These are phyloP conservation scores for Podargus strigoides DNA, from an alignment of 2,797 vertebrate species.

Conservation along the genomic window DNA sequence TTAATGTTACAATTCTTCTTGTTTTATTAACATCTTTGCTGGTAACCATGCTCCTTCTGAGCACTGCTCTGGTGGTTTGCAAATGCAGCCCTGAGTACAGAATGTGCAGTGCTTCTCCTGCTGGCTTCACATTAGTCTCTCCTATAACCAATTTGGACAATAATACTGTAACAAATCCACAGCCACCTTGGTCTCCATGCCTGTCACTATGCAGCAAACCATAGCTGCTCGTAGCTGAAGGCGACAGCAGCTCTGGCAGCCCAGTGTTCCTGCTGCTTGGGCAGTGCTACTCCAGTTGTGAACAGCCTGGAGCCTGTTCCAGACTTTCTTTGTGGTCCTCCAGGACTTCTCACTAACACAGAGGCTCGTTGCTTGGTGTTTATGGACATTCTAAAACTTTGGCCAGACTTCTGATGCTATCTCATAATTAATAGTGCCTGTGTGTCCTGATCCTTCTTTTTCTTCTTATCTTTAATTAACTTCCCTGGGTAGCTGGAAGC, in stretches of 20 bases:
- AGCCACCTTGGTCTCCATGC: conserved; percentile 38
- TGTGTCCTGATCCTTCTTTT: neutral
- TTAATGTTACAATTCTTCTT: conserved; percentile 1
- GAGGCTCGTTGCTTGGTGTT: neutral
- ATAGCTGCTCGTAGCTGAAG: neutral
- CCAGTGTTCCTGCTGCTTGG: neutral
- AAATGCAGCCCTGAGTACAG: conserved; percentile 37
- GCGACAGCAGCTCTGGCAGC: neutral
- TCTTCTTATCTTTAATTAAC: neutral
- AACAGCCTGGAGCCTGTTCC: neutral
- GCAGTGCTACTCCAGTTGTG: neutral
- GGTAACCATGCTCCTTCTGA: conserved; percentile 26
- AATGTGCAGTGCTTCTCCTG: conserved; percentile 41
- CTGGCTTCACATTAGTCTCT: neutral
- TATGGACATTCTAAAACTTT: neutral
- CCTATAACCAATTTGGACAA: neutral
- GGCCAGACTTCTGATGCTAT: neutral
- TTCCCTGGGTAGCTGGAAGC: neutral
- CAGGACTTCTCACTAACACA: neutral
- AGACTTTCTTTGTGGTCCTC: neutral
- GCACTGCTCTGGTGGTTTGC: conserved; percentile 39
- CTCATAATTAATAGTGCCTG: neutral
- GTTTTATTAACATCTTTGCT: conserved; percentile 25
- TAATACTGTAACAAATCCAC: conserved; percentile 21
- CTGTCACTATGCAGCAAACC: conserved; percentile 37